Percentiles rank a stretch among this genome's conserved stretches.
phyloP scores from a whole-genome alignment of 2,888 invertebrate species.

The Chamaedrilus cognettii region DNA sequence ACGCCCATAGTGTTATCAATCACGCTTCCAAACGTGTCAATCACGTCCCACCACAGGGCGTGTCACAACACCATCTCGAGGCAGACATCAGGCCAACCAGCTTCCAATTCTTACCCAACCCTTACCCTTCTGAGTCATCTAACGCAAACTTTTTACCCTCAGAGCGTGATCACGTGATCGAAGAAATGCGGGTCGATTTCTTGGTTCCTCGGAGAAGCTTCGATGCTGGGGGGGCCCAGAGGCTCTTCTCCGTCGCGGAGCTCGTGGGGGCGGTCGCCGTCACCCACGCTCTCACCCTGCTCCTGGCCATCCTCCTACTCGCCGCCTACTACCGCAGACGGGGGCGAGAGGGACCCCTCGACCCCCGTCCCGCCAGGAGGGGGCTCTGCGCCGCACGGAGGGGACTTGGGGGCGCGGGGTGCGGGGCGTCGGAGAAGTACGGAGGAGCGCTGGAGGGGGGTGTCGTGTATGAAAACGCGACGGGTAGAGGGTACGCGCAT shows the following conservation, averaged over 20 bases:
- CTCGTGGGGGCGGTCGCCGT: constrained; percentile 56
- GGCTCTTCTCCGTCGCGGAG: constrained; percentile 49
- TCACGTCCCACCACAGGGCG: neutral
- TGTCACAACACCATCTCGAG: neutral
- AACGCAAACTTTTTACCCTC: no score
- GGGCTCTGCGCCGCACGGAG: no score
- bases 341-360: no score
- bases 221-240: constrained; percentile 13
- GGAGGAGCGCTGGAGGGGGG: neutral
- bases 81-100: neutral
- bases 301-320: constrained; percentile 49
- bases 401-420: neutral
- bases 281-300: constrained; percentile 54
- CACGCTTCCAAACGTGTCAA: no score
- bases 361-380: no score
- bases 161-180: neutral
- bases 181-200: neutral
- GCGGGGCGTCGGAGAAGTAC: neutral
- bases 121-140: constrained; percentile 1
- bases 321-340: constrained; percentile 6
- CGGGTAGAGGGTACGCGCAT: neutral
- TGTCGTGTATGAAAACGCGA: neutral
- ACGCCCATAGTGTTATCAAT: neutral
- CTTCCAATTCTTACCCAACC: no score
- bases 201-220: neutral